A percentile compares a stretch with the other conserved stretches of the same genome.
Conservation (phyloP, 1,140 invertebrate genomes). For the Subanguina moxae region DNA sequence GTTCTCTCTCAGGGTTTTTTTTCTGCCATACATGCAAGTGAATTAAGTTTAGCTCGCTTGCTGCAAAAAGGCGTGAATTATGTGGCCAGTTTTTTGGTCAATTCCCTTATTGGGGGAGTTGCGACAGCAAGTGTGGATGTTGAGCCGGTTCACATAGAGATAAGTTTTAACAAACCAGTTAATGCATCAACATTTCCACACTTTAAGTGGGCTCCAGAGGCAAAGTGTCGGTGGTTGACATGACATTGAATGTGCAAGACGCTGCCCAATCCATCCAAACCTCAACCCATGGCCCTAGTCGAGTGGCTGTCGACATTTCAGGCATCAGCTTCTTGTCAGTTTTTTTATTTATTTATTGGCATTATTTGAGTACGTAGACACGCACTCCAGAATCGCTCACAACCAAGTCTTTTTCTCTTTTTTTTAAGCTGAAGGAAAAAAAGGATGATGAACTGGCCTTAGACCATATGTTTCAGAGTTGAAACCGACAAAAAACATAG, state of each 20-base stretch:
- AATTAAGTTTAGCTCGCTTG: not conserved
- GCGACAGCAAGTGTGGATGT: not conserved
- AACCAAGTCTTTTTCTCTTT: too few species aligned
- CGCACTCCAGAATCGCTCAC: too few species aligned
- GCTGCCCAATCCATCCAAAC: not conserved
- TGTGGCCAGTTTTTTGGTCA: constrained; percentile 32
- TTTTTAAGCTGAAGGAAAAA: too few species aligned
- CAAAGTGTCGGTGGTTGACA: not conserved
- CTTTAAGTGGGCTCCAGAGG: not conserved
- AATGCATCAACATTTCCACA: not conserved
- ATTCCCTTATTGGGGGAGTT: constrained; percentile 36
- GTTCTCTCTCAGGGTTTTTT: too few species aligned
- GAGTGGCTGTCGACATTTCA: not conserved
- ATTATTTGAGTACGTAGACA: too few species aligned
- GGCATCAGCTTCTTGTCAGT: not conserved
- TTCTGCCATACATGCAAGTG: too few species aligned
- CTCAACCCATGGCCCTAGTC: not conserved
- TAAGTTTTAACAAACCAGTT: not conserved
- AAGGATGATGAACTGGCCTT: too few species aligned
- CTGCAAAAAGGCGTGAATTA: constrained; percentile 42
- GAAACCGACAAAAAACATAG: too few species aligned
- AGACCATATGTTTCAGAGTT: too few species aligned
- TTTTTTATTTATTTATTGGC: not conserved
- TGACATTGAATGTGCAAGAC: not conserved
- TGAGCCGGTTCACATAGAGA: constrained; percentile 6